Evolutionary conservation across 37 sponge, comb jelly and placozoan species (phyloP), one percentile per base, ranked within the genome.

Genomic region (Cliona cf. orientalis): DNA sequence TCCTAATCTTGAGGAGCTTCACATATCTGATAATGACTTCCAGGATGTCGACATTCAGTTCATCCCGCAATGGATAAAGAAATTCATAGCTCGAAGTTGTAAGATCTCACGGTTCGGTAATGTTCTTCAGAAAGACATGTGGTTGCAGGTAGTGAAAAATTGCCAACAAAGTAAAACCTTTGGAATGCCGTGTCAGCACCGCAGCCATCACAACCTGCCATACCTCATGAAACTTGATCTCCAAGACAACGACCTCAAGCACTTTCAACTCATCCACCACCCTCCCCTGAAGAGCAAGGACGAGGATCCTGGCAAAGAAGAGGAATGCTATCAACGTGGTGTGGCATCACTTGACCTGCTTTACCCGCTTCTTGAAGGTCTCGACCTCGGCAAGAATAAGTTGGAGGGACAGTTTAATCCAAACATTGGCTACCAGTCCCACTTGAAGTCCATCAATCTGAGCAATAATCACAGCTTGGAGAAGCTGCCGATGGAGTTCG

Each of bases 401-500:
- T 75, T 93, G 3, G 28, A 25, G 6, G 87, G 85, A 1, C 41
- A 26, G 32, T 84, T 90, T 42, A 90, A 75, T 31, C 85, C 75
- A 3, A 80, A 90, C 34, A 78, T 90, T 3, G 85, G 90, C 14
- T 46, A 75, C 58, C 85, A 59, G 28, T 14, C 61, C 31, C 84
- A 75, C 38, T 60, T 90, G 59, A 71, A 84, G 76, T 67, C 42
- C 29, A 46, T 90, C 71, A 44, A 34, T 19, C 43, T 90, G 34
- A 67, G 40, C 41, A 42, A 22, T 3, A 92, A 92, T 53, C 58
- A 67, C 2, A 42, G 59, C 0, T 55, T 92, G 44, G 80, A 83
- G 33, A 41, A 36, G 28, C 58, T 92, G 3, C 93, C 93, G 49
- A 55, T 53, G 29, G 85, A 92, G 43, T 74, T 92, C 71, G 87